Evolutionary conservation across 2,888 invertebrate genomes (phyloP), one percentile per base, ranked within the genome.

Genomic region (Copidosoma aretas): DNA sequence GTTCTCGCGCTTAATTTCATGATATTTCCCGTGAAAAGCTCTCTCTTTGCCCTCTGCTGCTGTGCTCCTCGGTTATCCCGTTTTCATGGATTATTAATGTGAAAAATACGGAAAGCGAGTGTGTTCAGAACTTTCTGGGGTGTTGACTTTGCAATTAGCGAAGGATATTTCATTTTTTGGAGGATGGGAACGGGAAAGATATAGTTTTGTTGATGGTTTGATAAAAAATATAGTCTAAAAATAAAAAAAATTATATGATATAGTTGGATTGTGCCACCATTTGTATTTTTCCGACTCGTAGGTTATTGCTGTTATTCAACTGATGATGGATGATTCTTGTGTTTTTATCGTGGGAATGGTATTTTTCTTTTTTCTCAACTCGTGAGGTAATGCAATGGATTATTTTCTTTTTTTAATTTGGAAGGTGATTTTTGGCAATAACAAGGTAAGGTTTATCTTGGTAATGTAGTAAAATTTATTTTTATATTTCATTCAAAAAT

Each of bases 401-500:
- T 15, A 12, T 15, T 46, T 15, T 46, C 43, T 3, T 1, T 8
- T 46, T 3, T 8, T 46, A 2, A 8, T 15, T 1, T 46, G 14
- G 19, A 52, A 19, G n/a, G 12, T 52, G 3, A 3, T 52, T 52
- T 21, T 52, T 19, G 59, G 25, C 32, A 61, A 51, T 51, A 17
- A 51, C 25, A 51, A 21, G 56, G 56, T 49, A 49, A 63, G 39
- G 12, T 61, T 46, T 39, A 32, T 51, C 49, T 3, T 46, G 46
- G 60, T 80, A 78, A 79, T 80, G 78, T 80, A 79, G 75, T 78
- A 77, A 80, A 80, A 78, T 79, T 82, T 74, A 79, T 82, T 79
- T 73, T 80, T 74, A 76, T 80, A 79, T 82, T 82, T 82, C 79
- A 80, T 82, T 82, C 79, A 83, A 83, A 83, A 83, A 83, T 83